Evolutionary conservation across 2,113 vertebrate species (phyloP).

Genomic region (Poecile atricapillus): DNA sequence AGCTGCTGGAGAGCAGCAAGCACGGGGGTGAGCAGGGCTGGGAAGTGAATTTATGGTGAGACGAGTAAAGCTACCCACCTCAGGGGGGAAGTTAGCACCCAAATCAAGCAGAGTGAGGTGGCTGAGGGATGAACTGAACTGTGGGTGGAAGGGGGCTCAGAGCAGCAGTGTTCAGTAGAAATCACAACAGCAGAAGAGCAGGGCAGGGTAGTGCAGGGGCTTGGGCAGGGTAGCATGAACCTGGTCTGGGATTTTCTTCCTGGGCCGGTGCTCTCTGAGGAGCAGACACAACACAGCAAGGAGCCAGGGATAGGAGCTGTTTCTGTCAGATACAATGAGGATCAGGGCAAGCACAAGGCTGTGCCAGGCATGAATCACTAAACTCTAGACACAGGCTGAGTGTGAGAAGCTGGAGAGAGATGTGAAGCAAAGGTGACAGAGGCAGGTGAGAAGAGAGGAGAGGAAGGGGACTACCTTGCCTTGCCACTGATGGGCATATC

Average conservation of each 20-base stretch:
- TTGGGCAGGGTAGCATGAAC: neutral
- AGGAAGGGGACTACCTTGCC: neutral
- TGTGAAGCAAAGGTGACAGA: neutral
- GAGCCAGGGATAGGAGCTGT: neutral
- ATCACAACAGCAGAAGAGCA: neutral
- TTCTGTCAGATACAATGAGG: neutral
- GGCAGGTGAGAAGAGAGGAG: neutral
- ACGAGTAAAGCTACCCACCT: neutral
- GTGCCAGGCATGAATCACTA: fast-evolving
- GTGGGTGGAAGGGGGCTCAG: neutral
- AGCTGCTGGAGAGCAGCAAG: neutral
- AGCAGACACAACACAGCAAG: neutral
- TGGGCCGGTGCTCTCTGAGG: neutral
- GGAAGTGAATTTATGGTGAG: neutral
- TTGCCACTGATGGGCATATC: neutral
- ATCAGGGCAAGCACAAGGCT: neutral
- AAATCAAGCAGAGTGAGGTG: neutral
- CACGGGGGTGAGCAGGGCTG: neutral
- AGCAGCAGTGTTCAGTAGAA: neutral
- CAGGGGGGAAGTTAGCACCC: fast-evolving
- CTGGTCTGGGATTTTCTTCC: neutral
- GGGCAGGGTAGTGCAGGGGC: neutral
- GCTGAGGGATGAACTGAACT: fast-evolving
- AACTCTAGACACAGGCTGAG: neutral
- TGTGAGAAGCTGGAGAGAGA: neutral